A percentile compares a stretch with the other conserved stretches of the same genome.
phyloP scores from a whole-genome alignment of 2,888 invertebrate species.

The Eilema sororculum region DNA sequence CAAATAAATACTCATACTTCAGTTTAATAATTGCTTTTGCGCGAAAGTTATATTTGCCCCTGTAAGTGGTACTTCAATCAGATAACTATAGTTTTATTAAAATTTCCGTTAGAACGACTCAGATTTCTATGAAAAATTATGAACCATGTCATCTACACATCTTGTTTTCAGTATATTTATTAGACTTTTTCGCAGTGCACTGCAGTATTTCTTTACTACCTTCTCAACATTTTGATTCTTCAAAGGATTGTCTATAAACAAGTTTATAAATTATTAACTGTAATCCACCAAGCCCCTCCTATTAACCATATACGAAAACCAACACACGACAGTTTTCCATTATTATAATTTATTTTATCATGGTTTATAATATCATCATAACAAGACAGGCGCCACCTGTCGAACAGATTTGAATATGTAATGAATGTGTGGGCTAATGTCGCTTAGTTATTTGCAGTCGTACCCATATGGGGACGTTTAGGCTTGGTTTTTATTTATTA shows the following conservation, averaged over 20 bases:
- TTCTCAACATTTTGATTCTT: not conserved
- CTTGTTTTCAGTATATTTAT: too few relatives aligned
- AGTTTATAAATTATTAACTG: not conserved
- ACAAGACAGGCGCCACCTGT: constrained; percentile 22
- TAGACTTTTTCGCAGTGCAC: too few relatives aligned
- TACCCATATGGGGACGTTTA: constrained; percentile 10
- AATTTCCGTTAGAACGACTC: too few relatives aligned
- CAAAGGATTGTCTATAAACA: not conserved
- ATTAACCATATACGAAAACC: not conserved
- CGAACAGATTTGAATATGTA: constrained; percentile 30
- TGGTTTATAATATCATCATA: constrained; percentile 18
- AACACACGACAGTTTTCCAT: constrained; percentile 12
- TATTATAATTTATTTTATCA: constrained; percentile 11
- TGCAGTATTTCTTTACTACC: not conserved
- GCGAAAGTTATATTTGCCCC: too few relatives aligned
- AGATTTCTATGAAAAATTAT: too few relatives aligned
- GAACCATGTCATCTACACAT: too few relatives aligned
- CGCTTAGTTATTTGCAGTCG: constrained; percentile 13
- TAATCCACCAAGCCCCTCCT: not conserved
- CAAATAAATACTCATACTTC: too few relatives aligned
- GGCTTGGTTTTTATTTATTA: constrained; percentile 22
- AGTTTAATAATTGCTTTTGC: too few relatives aligned
- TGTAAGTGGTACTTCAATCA: too few relatives aligned
- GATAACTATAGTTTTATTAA: too few relatives aligned
- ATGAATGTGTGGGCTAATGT: constrained; percentile 40